Percentiles rank a stretch among this genome's conserved stretches.
phyloP scores from a whole-genome alignment of 1,140 invertebrate species.

The Ceratosolen fusciceps region DNA sequence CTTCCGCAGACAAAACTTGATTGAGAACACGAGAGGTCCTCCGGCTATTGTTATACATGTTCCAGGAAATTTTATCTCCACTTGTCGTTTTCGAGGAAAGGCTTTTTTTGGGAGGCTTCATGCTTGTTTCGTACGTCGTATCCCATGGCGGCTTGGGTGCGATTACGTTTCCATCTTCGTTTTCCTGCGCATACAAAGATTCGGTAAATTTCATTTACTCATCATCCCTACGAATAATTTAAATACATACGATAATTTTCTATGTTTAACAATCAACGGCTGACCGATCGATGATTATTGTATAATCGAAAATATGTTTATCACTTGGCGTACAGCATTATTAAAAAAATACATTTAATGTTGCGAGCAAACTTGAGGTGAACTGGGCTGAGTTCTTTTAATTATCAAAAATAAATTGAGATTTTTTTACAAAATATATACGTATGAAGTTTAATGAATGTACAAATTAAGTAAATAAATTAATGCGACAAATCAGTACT shows the following conservation, averaged over 20 bases:
- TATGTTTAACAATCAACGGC: not conserved
- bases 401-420: no score
- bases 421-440: no score
- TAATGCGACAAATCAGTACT: no score
- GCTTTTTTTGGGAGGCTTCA: constrained; percentile 47
- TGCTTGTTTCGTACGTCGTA: constrained; percentile 48
- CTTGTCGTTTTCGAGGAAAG: constrained; percentile 57
- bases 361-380: no score
- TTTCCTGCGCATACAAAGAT: constrained; percentile 63
- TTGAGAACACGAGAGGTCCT: not conserved
- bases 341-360: no score
- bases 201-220: constrained; percentile 48
- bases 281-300: no score
- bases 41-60: not conserved
- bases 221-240: not conserved
- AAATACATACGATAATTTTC: no score
- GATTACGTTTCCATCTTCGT: constrained; percentile 61
- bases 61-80: constrained; percentile 54
- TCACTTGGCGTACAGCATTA: no score
- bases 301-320: no score
- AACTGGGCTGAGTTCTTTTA: no score
- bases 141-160: constrained; percentile 27
- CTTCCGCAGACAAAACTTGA: not conserved
- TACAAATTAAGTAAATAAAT: no score
- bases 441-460: no score